Evolutionary conservation across 2,113 vertebrate species (phyloP).

Genomic region (Nesogale talazaci): DNA sequence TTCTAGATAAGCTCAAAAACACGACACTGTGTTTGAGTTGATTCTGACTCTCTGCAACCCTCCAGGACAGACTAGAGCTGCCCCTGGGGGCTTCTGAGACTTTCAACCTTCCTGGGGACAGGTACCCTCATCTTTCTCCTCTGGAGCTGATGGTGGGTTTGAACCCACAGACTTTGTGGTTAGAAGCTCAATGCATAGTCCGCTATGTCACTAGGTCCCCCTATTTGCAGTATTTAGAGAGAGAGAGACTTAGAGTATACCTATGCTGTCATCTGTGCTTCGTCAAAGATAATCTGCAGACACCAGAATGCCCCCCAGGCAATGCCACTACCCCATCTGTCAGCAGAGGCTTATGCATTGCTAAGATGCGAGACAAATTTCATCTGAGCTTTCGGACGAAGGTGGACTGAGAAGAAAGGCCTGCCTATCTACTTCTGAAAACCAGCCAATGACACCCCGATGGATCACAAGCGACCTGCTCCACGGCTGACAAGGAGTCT

Average conservation of each 20-base stretch:
- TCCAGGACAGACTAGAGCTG: no score
- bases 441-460: background rate
- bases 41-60: no score
- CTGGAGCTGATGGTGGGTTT: no score
- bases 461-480: background rate
- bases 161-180: no score
- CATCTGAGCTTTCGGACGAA: background rate
- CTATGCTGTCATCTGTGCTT: background rate
- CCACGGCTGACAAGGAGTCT: background rate
- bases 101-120: no score
- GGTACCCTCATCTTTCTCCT: no score
- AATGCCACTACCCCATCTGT: background rate
- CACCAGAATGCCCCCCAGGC: background rate
- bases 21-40: no score
- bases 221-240: no score
- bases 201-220: no score
- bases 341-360: background rate
- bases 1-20: no score
- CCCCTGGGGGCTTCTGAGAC: no score
- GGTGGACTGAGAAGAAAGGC: background rate
- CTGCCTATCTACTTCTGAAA: background rate
- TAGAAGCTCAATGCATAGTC: no score
- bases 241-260: background rate
- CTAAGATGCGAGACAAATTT: background rate
- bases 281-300: background rate